These are phyloP conservation scores for Andrena marginata DNA, from an alignment of 2,888 invertebrate species.

Conservation along the genomic window DNA sequence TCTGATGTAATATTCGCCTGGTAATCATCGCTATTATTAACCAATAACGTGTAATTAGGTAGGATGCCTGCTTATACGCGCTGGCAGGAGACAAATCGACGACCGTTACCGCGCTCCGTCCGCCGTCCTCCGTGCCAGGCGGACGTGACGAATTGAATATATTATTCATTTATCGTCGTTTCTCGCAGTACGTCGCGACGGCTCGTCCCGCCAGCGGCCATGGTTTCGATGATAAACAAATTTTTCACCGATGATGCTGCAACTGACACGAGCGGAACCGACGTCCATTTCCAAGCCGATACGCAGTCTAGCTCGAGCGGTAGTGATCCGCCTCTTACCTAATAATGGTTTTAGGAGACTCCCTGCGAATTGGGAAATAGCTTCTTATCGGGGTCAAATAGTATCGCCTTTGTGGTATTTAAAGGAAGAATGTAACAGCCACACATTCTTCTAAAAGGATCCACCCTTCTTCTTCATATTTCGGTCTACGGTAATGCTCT, in stretches of 20 bases:
- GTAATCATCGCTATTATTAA: constrained; percentile 75
- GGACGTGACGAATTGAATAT: constrained; percentile 34
- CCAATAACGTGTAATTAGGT: constrained; percentile 72
- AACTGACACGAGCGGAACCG: background rate
- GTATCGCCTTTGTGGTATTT: too few relatives aligned
- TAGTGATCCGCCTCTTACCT: too few relatives aligned
- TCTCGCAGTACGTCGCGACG: background rate
- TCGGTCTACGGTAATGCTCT: too few relatives aligned
- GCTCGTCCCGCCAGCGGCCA: constrained; percentile 7
- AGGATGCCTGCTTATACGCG: constrained; percentile 48
- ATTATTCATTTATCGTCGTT: constrained; percentile 31
- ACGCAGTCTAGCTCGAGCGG: background rate
- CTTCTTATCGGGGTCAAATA: too few relatives aligned
- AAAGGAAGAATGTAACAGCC: too few relatives aligned
- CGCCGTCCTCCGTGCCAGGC: constrained; percentile 13
- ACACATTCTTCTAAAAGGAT: too few relatives aligned
- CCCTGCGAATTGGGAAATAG: too few relatives aligned
- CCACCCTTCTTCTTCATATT: too few relatives aligned
- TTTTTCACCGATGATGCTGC: constrained; percentile 13
- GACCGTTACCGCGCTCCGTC: constrained; percentile 48
- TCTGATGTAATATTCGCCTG: constrained; percentile 64
- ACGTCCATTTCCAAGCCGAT: constrained; percentile 4
- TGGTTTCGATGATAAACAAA: constrained; percentile 36
- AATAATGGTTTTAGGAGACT: too few relatives aligned
- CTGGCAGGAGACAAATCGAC: constrained; percentile 66